Evolutionary conservation across 2,888 invertebrate genomes (phyloP), one percentile per base, ranked within the genome.

Genomic region (Hecatera dysodea): DNA sequence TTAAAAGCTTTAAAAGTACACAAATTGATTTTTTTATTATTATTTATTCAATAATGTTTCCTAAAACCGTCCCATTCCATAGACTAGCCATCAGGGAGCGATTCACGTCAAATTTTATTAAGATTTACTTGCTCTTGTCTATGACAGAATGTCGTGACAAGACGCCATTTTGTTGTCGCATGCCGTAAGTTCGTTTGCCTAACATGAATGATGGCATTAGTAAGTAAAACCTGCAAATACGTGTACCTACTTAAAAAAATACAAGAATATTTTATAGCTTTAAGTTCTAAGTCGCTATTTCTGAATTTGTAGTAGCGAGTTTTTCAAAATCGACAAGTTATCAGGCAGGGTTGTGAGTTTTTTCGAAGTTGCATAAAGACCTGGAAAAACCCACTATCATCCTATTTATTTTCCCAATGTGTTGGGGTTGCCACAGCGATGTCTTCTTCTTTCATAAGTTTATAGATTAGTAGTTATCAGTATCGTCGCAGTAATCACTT

Each of bases 111-210:
- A 70, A 27, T 64, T 82, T 80, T 66, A 83, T 80, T 60, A 75
- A 77, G 80, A 84, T 83, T 74, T 78, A 84, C 63, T 7, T 52
- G n/a, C 1, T 56, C 53, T 65, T 9, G 46, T 53, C 61, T 67
- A 68, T 57, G 71, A 68, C 59, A 53, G 48, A 50, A 61, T 85
- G 53, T 33, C 84, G 85, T 83, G 84, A 50, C 74, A 33, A 44
- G 39, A 9, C 15, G 11, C 71, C 59, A 81, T 84, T 71, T 81
- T 63, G 36, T 29, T 66, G 44, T 80, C 68, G 81, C 78, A 80
- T 84, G 83, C 48, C 29, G 11, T 11, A 11, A 55, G 67, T 78
- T 72, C 72, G 63, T 80, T 78, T 44, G 29, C 50, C 17, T 39
- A 53, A 67, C 44, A 65, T 71, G 64, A 80, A 61, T 44, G 53